Evolutionary conservation across 2,113 vertebrate genomes (phyloP), one percentile per base, ranked within the genome.

Genomic region (mouse (Mus musculus)): DNA sequence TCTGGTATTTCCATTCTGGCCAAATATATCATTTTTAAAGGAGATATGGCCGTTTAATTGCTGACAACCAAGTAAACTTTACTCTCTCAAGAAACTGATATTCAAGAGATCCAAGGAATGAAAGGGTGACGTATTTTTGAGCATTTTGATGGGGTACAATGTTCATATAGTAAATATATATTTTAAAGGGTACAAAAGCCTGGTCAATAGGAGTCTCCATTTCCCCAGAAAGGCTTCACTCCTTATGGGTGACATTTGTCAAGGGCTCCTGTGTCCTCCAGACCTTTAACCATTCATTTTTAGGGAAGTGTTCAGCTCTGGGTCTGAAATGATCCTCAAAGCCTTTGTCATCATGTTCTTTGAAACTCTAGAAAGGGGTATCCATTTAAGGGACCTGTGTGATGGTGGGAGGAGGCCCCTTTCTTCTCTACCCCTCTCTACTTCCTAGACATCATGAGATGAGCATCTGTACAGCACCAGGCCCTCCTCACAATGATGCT

Each of bases 261-360:
- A 24, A 13, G 3, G 39, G 54, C 22, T 11, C 42, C 33, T 36
- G 3, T 46, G 7, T 71, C 73, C 84, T 86, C 24, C 67, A 93
- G 84, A 93, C 4, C n/a, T 0, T 36, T 36, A 75, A 56, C 52
- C n/a, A 7, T 13, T 36, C n/a, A 16, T 77, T 78, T 77, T 22
- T 30, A 28, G 39, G 78, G 11, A 96, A 96, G 26, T 46, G 17
- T 61, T 89, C 39, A 76, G 11, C 72, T 76, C 71, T 59, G 24
- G 24, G 1, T 63, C 26, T 42, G 9, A 61, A 63, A 46, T 33
- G 39, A 42, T 5, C 54, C 71, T 7, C 71, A 30, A 73, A n/a
- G 54, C 14, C 28, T 56, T 39, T 72, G 33, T 71, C 36, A 2
- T 72, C 33, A 36, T 72, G 71, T 39, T 72, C 71, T 76, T 19